Evolutionary conservation across 2,113 vertebrate species (phyloP), one percentile per base, ranked within the genome.

Genomic region (Pagrus major): DNA sequence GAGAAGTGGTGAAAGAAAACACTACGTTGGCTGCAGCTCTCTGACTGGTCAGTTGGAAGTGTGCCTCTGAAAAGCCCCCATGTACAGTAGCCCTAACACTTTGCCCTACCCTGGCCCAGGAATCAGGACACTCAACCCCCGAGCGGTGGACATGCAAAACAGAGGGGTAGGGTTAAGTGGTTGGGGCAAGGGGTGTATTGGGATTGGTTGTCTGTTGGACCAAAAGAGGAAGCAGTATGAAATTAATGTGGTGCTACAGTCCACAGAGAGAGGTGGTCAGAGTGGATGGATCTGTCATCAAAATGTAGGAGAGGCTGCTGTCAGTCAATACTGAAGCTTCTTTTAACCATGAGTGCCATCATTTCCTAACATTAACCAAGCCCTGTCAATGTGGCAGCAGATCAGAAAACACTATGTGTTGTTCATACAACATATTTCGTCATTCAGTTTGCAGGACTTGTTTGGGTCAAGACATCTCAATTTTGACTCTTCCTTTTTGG

Each of bases 201-300:
- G 31, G 9, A 41, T 12, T 59, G 33, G 9, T 1, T 11, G 4
- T 51, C 46, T 74, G 23, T 39, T 1, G 2, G 6, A 41, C 6
- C 16, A 52, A 37, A 60, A 21, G 39, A 23, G 21, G 2, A 54
- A 69, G 7, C 5, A 68, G 31, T 21, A 9, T 5, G 1, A 55
- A 1, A 3, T 55, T 56, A 5, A 46, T 35, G 35, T 33, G 14
- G 15, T 4, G 3, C 7, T 20, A 16, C 6, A 54, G 20, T 1
- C 47, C 29, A n/a, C 29, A 15, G 21, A 59, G 21, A 25, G 54
- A 29, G 8, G 27, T 44, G 51, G 70, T 54, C 6, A 6, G 25
- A 42, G 54, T 61, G 39, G 10, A 52, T 71, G 59, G 58, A 63
- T n/a, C n/a, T n/a, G n/a, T n/a, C n/a, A n/a, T n/a, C n/a, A n/a